Percentiles rank a stretch among this genome's conserved stretches.
Evolutionary conservation across 2,888 invertebrate genomes (phyloP).

Genomic region (Lagria hirta): DNA sequence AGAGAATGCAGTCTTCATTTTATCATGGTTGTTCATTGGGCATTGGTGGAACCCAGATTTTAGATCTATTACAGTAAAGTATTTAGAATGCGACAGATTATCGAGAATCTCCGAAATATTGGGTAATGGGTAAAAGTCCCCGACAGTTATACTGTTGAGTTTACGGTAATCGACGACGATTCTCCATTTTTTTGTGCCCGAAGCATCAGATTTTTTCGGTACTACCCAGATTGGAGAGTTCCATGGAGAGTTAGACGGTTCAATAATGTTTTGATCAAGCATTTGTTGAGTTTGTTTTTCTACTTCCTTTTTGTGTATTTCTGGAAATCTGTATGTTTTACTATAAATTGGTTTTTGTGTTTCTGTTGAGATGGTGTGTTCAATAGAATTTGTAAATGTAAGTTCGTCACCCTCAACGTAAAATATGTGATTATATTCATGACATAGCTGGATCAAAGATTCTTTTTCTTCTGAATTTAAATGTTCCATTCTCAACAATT

Average conservation of each 20-base stretch:
- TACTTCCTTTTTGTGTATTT: slow-evolving; percentile 42
- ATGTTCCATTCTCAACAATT: too few species aligned
- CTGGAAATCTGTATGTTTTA: slow-evolving; percentile 45
- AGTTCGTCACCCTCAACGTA: too few species aligned
- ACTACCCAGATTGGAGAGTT: slow-evolving; percentile 39
- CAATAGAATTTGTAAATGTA: too few species aligned
- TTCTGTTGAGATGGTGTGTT: too few species aligned
- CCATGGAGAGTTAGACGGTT: slow-evolving; percentile 32
- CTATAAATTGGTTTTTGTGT: slow-evolving; percentile 39
- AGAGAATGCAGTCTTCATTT: slow-evolving; percentile 35
- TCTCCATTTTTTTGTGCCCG: slow-evolving; percentile 37
- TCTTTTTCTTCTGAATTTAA: too few species aligned
- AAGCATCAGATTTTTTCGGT: slow-evolving; percentile 39
- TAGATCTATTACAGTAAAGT: slow-evolving; percentile 33
- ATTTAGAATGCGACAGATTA: slow-evolving; percentile 29
- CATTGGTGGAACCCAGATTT: slow-evolving; percentile 35
- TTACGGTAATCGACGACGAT: slow-evolving; percentile 47
- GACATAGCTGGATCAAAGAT: too few species aligned
- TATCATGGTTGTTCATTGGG: slow-evolving; percentile 21
- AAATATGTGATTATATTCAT: too few species aligned
- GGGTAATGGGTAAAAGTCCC: slow-evolving; percentile 36
- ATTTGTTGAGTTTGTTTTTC: slow-evolving; percentile 38
- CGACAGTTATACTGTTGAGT: slow-evolving; percentile 42
- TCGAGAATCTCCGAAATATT: slow-evolving; percentile 34
- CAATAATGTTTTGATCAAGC: slow-evolving; percentile 39